Conservation (phyloP, 1,140 invertebrate species). For the Aphaenogaster ashmeadi region DNA sequence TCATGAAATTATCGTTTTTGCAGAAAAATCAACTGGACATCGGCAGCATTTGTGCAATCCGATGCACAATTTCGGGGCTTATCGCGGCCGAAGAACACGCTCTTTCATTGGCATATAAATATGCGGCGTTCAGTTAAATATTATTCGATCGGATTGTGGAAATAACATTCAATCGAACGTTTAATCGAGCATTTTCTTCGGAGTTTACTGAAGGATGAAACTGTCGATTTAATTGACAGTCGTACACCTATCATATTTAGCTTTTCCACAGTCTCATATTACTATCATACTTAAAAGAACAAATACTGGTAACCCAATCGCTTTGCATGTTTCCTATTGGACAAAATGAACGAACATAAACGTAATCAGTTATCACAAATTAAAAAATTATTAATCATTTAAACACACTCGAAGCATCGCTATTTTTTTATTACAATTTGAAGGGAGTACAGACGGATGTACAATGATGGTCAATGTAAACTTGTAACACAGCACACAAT, state of each 20-base stretch:
- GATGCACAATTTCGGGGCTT: constrained; percentile 21
- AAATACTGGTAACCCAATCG: constrained; percentile 34
- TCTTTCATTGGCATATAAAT: not conserved
- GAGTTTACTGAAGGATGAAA: not conserved
- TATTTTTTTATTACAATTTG: constrained; percentile 32
- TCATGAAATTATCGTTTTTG: constrained; percentile 26
- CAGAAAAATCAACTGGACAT: constrained; percentile 31
- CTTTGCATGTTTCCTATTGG: not conserved
- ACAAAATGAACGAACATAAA: constrained; percentile 17
- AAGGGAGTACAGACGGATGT: not conserved
- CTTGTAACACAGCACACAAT: not conserved
- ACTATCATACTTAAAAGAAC: constrained; percentile 21
- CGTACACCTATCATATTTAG: constrained; percentile 18
- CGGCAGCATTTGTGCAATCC: not conserved
- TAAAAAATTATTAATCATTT: constrained; percentile 35
- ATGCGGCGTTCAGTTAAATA: not conserved
- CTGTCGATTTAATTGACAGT: constrained; percentile 6
- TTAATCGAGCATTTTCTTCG: constrained; percentile 32
- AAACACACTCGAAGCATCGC: not conserved
- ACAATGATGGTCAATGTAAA: not conserved
- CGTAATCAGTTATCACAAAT: constrained; percentile 19
- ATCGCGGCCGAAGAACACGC: constrained; percentile 3
- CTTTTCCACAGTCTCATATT: constrained; percentile 17
- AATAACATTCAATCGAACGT: constrained; percentile 26
- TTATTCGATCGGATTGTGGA: not conserved